Conservation (phyloP, 2,113 vertebrate species). For the Epinephelus moara region DNA sequence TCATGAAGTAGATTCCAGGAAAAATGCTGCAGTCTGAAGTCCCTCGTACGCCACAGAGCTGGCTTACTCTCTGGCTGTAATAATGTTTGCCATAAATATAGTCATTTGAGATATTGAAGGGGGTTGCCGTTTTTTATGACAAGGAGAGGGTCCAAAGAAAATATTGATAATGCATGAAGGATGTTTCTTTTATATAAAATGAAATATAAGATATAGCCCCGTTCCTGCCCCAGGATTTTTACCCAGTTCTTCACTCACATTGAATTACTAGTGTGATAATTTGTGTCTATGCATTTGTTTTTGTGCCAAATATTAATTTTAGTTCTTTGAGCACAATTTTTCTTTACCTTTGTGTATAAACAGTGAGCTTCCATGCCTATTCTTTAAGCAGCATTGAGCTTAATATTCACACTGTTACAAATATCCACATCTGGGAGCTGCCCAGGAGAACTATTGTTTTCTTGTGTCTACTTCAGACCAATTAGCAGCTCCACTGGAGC, state of each 20-base stretch:
- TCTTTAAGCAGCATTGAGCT: constrained; percentile 1
- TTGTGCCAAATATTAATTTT: neutral
- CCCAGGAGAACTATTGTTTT: constrained; percentile 42
- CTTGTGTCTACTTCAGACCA: constrained; percentile 41
- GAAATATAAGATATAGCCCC: too few relatives aligned
- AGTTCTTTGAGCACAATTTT: neutral
- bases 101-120: neutral
- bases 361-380: neutral
- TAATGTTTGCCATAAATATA: neutral
- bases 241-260: too few relatives aligned
- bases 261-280: neutral
- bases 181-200: too few relatives aligned
- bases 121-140: neutral
- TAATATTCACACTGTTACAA: constrained; percentile 17
- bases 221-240: too few relatives aligned
- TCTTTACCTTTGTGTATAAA: neutral
- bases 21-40: neutral
- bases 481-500: constrained; percentile 67
- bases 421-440: constrained; percentile 32
- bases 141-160: neutral
- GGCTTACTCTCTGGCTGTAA: neutral
- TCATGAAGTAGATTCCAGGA: neutral
- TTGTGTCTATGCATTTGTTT: neutral
- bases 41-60: neutral
- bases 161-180: neutral